Evolutionary conservation across 2,113 vertebrate genomes (phyloP).

Genomic region (Mesembrinibis cayennensis): DNA sequence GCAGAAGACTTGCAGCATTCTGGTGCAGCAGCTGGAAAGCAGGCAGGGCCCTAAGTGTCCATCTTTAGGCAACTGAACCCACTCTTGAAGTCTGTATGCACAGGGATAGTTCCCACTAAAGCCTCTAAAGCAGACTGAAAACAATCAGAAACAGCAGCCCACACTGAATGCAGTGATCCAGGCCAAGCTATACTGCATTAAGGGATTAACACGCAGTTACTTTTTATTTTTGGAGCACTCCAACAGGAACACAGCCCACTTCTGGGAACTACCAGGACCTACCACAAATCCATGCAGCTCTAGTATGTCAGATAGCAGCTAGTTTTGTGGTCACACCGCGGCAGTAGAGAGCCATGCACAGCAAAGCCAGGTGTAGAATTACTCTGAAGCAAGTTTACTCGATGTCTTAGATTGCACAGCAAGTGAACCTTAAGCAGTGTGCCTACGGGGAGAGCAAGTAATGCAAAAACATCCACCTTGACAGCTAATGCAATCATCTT

Average conservation of each 20-base stretch:
- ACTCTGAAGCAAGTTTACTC: background rate
- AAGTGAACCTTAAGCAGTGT: background rate
- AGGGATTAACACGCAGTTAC: background rate
- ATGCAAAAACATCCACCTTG: background rate
- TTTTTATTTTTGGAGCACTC: background rate
- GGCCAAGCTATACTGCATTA: background rate
- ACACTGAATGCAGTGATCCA: background rate
- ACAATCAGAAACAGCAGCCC: background rate
- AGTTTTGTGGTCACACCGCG: background rate
- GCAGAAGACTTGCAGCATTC: background rate
- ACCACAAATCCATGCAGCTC: background rate
- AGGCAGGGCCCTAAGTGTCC: background rate
- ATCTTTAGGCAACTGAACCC: background rate
- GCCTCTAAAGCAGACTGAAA: background rate
- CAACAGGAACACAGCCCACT: background rate
- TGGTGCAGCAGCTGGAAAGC: background rate
- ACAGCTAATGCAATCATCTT: background rate
- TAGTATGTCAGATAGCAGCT: background rate
- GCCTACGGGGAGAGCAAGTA: background rate
- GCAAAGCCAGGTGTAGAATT: background rate
- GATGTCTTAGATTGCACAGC: background rate
- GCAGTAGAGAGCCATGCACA: background rate
- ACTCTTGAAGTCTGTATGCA: rapidly evolving
- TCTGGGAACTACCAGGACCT: background rate
- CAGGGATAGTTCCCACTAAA: background rate